Conservation (phyloP, 2,797 vertebrate genomes). For the Hafferia zeledoni region DNA sequence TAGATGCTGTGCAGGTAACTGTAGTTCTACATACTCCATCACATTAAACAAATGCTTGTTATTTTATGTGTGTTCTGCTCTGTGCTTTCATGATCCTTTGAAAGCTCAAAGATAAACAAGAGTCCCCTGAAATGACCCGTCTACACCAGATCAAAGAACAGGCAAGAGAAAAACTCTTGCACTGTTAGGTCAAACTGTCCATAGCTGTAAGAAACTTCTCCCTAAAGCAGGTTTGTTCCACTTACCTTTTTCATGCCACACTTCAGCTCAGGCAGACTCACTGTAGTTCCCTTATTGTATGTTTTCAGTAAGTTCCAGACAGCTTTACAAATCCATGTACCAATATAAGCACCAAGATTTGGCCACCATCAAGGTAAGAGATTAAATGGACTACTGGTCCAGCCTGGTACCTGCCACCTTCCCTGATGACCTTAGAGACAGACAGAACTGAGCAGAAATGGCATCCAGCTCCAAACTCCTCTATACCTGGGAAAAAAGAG, state of each 20-base stretch:
- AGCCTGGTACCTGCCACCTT: neutral
- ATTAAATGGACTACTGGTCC: neutral
- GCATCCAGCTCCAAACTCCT: neutral
- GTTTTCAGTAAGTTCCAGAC: neutral
- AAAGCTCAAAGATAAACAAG: neutral
- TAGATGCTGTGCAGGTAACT: neutral
- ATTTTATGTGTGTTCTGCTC: neutral
- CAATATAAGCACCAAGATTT: neutral
- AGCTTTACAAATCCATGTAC: neutral
- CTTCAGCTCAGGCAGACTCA: neutral
- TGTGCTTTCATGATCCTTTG: neutral
- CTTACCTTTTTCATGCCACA: neutral
- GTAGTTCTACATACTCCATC: neutral
- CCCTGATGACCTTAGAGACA: accelerated
- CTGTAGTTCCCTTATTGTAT: neutral
- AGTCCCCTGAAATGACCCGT: neutral
- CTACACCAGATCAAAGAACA: neutral
- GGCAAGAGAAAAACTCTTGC: neutral
- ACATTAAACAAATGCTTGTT: accelerated
- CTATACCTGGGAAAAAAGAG: neutral
- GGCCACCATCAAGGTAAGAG: neutral
- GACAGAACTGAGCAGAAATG: neutral
- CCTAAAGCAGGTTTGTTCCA: neutral
- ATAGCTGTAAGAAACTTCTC: neutral
- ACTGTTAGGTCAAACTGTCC: neutral